Conservation (phyloP, 2,888 invertebrate species). For the Trilocha varians region DNA sequence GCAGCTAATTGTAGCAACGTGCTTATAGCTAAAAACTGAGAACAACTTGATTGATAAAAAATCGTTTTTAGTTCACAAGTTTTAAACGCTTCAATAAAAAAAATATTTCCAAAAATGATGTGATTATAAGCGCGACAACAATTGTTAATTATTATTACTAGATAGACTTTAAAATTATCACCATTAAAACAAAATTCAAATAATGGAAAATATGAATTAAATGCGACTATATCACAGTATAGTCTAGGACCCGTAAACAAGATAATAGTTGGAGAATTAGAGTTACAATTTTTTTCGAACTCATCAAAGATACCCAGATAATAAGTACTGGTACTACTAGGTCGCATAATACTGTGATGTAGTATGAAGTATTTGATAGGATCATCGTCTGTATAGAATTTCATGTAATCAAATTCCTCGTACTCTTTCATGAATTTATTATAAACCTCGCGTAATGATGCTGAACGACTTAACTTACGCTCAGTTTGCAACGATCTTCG, state of each 20-base stretch:
- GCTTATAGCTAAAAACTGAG: slow-evolving; percentile 15
- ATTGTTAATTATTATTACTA: slow-evolving; percentile 5
- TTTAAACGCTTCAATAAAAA: slow-evolving; percentile 9
- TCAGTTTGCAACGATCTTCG: slow-evolving; percentile 2
- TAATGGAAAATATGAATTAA: slow-evolving; percentile 6
- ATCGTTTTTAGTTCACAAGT: slow-evolving; percentile 12
- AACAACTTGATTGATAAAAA: slow-evolving; percentile 3
- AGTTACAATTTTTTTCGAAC: slow-evolving; percentile 2
- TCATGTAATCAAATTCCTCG: slow-evolving; percentile 7
- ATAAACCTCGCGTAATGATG: neutral
- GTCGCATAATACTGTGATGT: slow-evolving; percentile 5
- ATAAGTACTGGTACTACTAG: slow-evolving; percentile 5
- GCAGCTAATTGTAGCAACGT: slow-evolving; percentile 10
- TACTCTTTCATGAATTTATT: slow-evolving; percentile 9
- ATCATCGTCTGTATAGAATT: slow-evolving; percentile 1
- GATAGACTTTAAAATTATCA: slow-evolving; percentile 16
- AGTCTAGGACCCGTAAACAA: slow-evolving; percentile 7
- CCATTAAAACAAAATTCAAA: slow-evolving; percentile 8
- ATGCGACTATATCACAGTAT: slow-evolving; percentile 3
- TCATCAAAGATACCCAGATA: slow-evolving; percentile 7
- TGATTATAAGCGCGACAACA: neutral
- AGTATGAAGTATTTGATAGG: slow-evolving; percentile 9
- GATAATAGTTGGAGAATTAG: slow-evolving; percentile 5
- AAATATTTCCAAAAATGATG: slow-evolving; percentile 12
- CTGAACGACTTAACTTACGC: neutral